Evolutionary conservation across 2,888 invertebrate genomes (phyloP), one percentile per base, ranked within the genome.

Genomic region (Andrena camellia): DNA sequence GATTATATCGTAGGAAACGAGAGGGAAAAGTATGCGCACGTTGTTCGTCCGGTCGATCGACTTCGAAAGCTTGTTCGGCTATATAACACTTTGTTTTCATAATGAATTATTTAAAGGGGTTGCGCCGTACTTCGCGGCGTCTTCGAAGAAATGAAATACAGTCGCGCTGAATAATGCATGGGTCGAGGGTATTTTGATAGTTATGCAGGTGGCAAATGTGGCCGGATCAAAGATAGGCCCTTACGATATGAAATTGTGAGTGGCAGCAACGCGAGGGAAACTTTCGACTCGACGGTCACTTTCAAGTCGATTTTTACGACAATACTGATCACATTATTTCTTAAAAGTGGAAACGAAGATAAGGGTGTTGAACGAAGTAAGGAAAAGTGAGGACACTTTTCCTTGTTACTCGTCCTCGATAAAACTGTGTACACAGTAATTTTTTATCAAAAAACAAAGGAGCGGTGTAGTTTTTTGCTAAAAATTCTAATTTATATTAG

Each of bases 81-180:
- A 20, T 57, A 42, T 64, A 64, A 29, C 59, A 67, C 62, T 73
- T 84, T 84, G 78, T 86, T 82, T 86, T 80, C 62, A 73, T 69
- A 82, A 86, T 86, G 84, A 86, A 87, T 87, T 84, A 86, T 84
- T 84, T 73, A 88, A 88, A 84, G 76, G 57, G 78, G 63, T 57
- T 35, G 64, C 81, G 63, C 42, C 10, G 67, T 64, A 80, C 82
- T 73, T 87, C 23, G 35, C 20, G 66, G 60, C 72, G 64, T 59
- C 82, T 78, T 74, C 48, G 71, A 70, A 72, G 68, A 84, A 84
- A 79, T 81, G 78, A 86, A 78, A 83, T 77, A 84, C 75, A 74
- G 23, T 48, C 26, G n/a, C 42, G 66, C 50, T 87, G 88, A 87
- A 87, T 87, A 86, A 87, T 86, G 54, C 63, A 88, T 66, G 62